Evolutionary conservation across 92 coral and sea anemone genomes (phyloP).

Genomic region (Montipora capitata): DNA sequence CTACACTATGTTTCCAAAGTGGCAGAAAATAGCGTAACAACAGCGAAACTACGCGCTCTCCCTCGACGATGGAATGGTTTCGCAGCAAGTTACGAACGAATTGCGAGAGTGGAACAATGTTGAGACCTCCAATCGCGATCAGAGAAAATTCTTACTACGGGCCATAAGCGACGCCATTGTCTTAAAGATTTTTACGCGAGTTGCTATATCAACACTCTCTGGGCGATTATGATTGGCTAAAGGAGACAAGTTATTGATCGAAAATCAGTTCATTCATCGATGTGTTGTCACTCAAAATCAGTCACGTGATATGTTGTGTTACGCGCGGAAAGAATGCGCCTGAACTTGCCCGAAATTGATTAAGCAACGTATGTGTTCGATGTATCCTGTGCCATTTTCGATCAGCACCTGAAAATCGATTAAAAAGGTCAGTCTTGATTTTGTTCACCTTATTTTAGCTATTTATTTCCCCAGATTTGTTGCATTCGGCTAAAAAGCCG

Average conservation of each 20-base stretch:
- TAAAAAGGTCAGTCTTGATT: constrained; percentile 21
- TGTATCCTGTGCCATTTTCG: neutral
- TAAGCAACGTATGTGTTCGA: neutral
- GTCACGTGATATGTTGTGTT: constrained; percentile 78
- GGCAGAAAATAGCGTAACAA: neutral
- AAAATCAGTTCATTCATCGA: constrained; percentile 88
- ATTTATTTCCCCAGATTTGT: no score
- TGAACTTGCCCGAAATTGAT: constrained; percentile 59
- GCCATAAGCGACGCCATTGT: constrained; percentile 93
- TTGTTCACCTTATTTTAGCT: neutral
- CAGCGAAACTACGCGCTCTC: neutral
- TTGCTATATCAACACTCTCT: constrained; percentile 95
- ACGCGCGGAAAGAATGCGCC: constrained; percentile 88
- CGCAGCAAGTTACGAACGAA: neutral
- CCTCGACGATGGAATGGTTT: neutral
- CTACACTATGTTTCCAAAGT: neutral
- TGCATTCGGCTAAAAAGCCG: no score
- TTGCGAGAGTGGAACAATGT: constrained; percentile 11
- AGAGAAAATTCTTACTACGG: constrained; percentile 85
- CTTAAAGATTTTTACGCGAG: constrained; percentile 86
- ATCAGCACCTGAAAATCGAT: neutral
- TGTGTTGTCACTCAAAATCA: constrained; percentile 82
- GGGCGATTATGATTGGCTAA: constrained; percentile 80
- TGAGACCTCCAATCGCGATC: constrained; percentile 18
- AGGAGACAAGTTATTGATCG: constrained; percentile 71